Percentiles rank a stretch among this genome's conserved stretches.
Conservation (phyloP, 2,888 invertebrate genomes). For the Polietes domitor region DNA sequence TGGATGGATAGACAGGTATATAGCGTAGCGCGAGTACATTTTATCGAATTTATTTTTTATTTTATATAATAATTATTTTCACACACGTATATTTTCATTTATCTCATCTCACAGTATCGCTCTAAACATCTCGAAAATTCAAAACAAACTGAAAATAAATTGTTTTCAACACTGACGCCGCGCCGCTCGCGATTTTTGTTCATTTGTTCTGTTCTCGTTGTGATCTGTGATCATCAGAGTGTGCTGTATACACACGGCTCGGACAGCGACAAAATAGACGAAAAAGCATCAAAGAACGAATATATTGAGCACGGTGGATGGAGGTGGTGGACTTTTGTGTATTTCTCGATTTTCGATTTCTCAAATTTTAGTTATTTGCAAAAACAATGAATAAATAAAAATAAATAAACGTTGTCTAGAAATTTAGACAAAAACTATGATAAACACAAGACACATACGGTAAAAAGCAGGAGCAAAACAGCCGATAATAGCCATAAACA, state of each 20-base stretch:
- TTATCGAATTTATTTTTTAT: slow-evolving; percentile 32
- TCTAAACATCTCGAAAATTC: slow-evolving; percentile 78
- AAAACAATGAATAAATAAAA: neutral
- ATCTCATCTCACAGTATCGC: slow-evolving; percentile 67
- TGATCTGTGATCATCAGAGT: neutral
- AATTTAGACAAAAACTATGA: neutral
- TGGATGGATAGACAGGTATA: neutral
- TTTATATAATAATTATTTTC: slow-evolving; percentile 62
- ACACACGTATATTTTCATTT: slow-evolving; percentile 48
- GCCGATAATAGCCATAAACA: neutral
- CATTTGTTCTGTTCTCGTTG: neutral
- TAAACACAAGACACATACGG: neutral
- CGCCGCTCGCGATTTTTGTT: neutral
- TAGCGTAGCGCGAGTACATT: neutral
- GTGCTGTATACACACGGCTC: neutral
- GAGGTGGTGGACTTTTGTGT: neutral
- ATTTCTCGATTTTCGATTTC: neutral
- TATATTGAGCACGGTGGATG: neutral
- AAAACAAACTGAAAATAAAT: slow-evolving; percentile 78
- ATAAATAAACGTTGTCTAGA: too few species aligned
- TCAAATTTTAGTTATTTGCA: neutral
- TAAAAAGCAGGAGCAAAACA: neutral
- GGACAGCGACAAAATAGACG: neutral
- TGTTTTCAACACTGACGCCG: slow-evolving; percentile 42
- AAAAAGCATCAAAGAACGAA: neutral